phyloP scores from a whole-genome alignment of 2,888 invertebrate species.

The Caenorhabditis plicata region DNA sequence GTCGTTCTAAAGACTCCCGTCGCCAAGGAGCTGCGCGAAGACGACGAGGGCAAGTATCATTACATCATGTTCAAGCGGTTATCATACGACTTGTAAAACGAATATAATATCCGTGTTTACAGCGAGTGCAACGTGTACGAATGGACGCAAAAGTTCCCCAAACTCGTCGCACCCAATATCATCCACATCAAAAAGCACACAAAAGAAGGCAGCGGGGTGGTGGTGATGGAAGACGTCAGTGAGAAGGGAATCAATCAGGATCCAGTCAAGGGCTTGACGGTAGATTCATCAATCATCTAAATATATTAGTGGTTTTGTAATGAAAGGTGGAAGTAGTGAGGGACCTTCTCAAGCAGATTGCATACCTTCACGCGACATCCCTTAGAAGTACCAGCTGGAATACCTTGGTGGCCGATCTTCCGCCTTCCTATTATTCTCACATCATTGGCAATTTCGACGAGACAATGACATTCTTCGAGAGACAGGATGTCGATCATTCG shows the following conservation, averaged over 20 bases:
- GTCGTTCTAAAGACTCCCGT: conserved; percentile 57
- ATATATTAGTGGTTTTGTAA: neutral
- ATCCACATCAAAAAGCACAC: conserved; percentile 54
- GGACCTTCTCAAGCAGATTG: conserved; percentile 51
- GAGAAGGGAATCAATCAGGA: conserved; percentile 48
- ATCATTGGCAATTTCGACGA: conserved; percentile 39
- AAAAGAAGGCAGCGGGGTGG: conserved; percentile 46
- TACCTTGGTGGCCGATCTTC: conserved; percentile 44
- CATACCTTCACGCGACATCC: conserved; percentile 54
- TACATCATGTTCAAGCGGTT: conserved; percentile 53
- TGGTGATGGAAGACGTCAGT: conserved; percentile 59
- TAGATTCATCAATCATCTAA: conserved; percentile 1
- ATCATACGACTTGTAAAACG: neutral
- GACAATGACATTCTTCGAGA: conserved; percentile 41
- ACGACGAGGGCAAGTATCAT: conserved; percentile 51
- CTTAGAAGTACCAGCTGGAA: conserved; percentile 54
- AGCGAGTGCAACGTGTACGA: conserved; percentile 61
- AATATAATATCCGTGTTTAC: neutral
- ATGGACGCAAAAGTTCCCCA: conserved; percentile 55
- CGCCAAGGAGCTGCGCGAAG: conserved; percentile 39
- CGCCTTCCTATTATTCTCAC: conserved; percentile 42
- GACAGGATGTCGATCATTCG: conserved; percentile 44
- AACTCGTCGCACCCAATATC: conserved; percentile 50
- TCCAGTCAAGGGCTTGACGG: conserved; percentile 35
- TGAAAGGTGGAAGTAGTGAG: conserved; percentile 48